phyloP scores from a whole-genome alignment of 2,888 invertebrate species.

The Lissocephala sabroskyi region DNA sequence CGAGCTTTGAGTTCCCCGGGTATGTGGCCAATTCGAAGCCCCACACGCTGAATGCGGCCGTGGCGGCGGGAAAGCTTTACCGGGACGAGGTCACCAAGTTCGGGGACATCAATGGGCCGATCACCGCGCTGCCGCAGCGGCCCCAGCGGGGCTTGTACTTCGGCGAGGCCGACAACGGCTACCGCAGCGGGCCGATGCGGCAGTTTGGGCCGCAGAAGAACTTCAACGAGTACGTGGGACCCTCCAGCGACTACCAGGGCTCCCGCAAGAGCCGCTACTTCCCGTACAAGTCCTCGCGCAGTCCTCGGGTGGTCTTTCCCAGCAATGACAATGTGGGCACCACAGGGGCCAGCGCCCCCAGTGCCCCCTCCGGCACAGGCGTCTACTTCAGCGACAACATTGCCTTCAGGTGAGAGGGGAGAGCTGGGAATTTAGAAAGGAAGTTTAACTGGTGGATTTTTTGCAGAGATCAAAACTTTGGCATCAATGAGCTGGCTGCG shows the following conservation, averaged over 20 bases:
- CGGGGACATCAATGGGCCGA: slow-evolving; percentile 72
- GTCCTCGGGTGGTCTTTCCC: slow-evolving; percentile 72
- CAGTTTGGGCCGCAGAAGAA: slow-evolving; percentile 68
- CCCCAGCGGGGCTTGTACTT: slow-evolving; percentile 68
- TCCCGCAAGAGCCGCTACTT: slow-evolving; percentile 69
- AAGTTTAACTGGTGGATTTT: slow-evolving; percentile 48
- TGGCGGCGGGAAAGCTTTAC: slow-evolving; percentile 58
- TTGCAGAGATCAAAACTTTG: slow-evolving; percentile 77
- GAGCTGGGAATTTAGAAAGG: too few species aligned
- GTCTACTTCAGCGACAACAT: slow-evolving; percentile 71
- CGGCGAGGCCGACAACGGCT: slow-evolving; percentile 67
- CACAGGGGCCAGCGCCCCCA: slow-evolving; percentile 61
- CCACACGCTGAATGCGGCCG: slow-evolving; percentile 55
- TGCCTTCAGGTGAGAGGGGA: slow-evolving; percentile 71
- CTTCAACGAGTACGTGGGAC: slow-evolving; percentile 67
- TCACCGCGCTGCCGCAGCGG: slow-evolving; percentile 69
- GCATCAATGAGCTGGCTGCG: slow-evolving; percentile 75
- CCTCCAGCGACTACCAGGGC: slow-evolving; percentile 59
- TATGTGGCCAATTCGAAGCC: slow-evolving; percentile 66
- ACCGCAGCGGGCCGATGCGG: slow-evolving; percentile 53
- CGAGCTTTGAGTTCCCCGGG: slow-evolving; percentile 70
- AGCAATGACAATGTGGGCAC: slow-evolving; percentile 69
- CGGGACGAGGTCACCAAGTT: slow-evolving; percentile 73
- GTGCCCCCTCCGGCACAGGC: slow-evolving; percentile 57
- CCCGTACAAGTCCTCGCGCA: slow-evolving; percentile 71